Percentiles rank a stretch among this genome's conserved stretches.
These are phyloP conservation scores for Synergus itoensis DNA, from an alignment of 2,888 invertebrate genomes.

Conservation along the genomic window DNA sequence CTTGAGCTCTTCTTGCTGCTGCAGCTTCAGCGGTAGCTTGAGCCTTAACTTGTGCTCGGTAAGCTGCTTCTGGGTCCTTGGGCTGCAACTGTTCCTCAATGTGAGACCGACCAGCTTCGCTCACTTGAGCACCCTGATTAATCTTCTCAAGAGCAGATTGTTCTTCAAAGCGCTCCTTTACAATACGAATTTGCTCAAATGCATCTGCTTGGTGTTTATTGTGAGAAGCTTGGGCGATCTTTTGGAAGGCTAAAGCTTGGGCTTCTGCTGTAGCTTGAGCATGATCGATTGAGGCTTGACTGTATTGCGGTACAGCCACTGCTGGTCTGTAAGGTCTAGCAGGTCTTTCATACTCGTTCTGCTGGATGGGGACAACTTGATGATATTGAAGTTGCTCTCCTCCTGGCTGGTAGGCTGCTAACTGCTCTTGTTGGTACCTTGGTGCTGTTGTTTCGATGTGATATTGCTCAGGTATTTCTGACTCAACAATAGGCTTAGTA, in stretches of 20 bases:
- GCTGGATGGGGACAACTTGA: slow-evolving; percentile 58
- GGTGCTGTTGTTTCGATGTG: slow-evolving; percentile 72
- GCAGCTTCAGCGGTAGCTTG: slow-evolving; percentile 70
- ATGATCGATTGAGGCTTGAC: slow-evolving; percentile 60
- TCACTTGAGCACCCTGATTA: slow-evolving; percentile 70
- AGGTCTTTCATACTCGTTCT: slow-evolving; percentile 60
- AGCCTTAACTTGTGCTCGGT: slow-evolving; percentile 71
- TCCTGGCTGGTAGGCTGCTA: slow-evolving; percentile 38
- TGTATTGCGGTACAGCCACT: slow-evolving; percentile 52
- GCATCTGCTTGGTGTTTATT: slow-evolving; percentile 70
- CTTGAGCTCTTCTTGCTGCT: slow-evolving; percentile 71
- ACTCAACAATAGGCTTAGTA: slow-evolving; percentile 60
- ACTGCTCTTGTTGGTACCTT: slow-evolving; percentile 60
- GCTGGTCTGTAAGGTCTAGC: slow-evolving; percentile 62
- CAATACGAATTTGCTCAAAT: slow-evolving; percentile 71
- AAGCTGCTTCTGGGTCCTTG: slow-evolving; percentile 70
- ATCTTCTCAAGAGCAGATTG: slow-evolving; percentile 74
- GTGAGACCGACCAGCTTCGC: slow-evolving; percentile 73
- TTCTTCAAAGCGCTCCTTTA: slow-evolving; percentile 68
- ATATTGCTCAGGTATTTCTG: slow-evolving; percentile 68
- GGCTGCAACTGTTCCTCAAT: slow-evolving; percentile 67
- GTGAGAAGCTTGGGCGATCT: slow-evolving; percentile 71
- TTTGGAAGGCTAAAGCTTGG: slow-evolving; percentile 73
- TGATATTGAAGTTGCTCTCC: slow-evolving; percentile 58
- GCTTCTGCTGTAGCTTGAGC: slow-evolving; percentile 73